Evolutionary conservation across 2,888 invertebrate genomes (phyloP), one percentile per base, ranked within the genome.

Genomic region (Drosophila koepferae): DNA sequence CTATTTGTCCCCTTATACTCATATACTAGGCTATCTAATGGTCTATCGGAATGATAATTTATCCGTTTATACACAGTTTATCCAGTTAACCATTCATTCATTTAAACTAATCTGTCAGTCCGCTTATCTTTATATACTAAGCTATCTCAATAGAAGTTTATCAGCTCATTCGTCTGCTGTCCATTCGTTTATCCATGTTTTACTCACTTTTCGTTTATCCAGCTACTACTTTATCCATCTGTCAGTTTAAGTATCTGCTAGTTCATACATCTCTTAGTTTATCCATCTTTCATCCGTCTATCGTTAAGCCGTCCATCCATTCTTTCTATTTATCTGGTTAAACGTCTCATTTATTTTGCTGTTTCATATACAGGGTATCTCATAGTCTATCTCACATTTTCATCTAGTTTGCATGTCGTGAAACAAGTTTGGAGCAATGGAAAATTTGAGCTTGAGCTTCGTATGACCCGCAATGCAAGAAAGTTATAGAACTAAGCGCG

Each of bases 391-490:
- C 3, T 31, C 12, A 7, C 12, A 3, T 44, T 38, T 23, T 67
- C 20, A 14, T 53, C 41, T 62, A 51, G 51, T 51, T 51, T 51
- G 34, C 36, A 20, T 14, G 58, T 53, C 34, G 58, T 58, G 43
- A 41, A 62, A 66, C 78, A 58, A 61, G 73, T 73, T 77, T 75
- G 63, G 51, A 64, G 69, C 63, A 58, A 60, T 69, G 74, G 63
- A 66, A 74, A 66, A 53, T 71, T 66, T 44, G 6, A 44, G 14
- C 18, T 36, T 18, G 31, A n/a, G 28, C 34, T 46, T 59, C 48
- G 56, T 63, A 55, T 78, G 79, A 78, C 60, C 67, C 61, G 76
- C 69, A 80, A 63, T 65, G 53, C 63, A 67, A 41, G 71, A 76
- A 76, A 78, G 67, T 71, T 65, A 80, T 49, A 76, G 72, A 76